Evolutionary conservation across 2,888 invertebrate species (phyloP), one percentile per base, ranked within the genome.

Genomic region (Meteorus colon): DNA sequence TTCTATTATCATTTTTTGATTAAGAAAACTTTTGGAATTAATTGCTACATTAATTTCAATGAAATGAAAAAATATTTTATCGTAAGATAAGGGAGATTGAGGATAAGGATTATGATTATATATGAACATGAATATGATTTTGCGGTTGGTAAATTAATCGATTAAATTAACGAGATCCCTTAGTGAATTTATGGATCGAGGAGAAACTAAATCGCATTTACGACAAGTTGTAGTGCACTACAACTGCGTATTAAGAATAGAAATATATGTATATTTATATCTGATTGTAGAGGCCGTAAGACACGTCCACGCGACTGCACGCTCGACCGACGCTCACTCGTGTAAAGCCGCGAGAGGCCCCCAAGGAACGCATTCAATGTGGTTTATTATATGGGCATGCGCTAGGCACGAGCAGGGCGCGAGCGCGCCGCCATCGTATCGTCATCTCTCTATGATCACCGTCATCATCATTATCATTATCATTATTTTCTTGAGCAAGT

Each of bases 341-440:
- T 41, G 68, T 63, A 66, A 41, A 70, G 62, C n/a, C 68, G 27
- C 45, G 41, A 41, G 41, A 76, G 67, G 80, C 73, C 73, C 34
- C 66, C 51, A 37, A 41, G 34, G 59, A 69, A 69, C 65, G 65
- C 55, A 55, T 66, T 67, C 66, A 48, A 72, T 76, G 75, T 75
- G 79, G 79, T 82, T 82, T 81, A 83, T 79, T 55, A 62, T 60
- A 59, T 45, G 41, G 70, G 48, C 75, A 73, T 69, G 73, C 19
- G 62, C 73, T 76, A 80, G 82, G 82, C 83, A 81, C 83, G 83
- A 81, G 84, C 81, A 82, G 78, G 84, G 83, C 86, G 85, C 85
- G 84, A 84, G 82, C 81, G 80, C 77, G 81, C 80, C 81, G 81
- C 81, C 82, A 84, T 67, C 76, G 60, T 70, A 77, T 78, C 74